phyloP scores from a whole-genome alignment of 2,113 vertebrate species.

The Tamias sibiricus region DNA sequence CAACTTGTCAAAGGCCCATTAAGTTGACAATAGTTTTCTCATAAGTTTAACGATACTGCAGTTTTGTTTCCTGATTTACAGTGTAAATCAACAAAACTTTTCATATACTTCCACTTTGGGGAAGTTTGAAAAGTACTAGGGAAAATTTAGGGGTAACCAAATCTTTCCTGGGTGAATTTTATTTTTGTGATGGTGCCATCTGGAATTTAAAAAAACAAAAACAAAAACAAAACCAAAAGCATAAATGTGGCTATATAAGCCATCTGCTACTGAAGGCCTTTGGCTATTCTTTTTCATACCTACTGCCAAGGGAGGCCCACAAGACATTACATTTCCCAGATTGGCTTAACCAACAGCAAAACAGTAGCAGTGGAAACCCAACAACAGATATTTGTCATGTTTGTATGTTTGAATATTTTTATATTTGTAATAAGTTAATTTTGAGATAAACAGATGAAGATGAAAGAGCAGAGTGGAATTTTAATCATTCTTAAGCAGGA shows the following conservation, averaged over 20 bases:
- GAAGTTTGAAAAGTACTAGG: neutral
- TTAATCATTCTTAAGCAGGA: conserved; percentile 81
- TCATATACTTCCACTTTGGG: conserved; percentile 24
- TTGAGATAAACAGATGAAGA: conserved; percentile 80
- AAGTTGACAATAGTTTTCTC: neutral
- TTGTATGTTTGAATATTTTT: conserved; percentile 43
- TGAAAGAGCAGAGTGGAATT: conserved; percentile 80
- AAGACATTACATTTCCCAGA: neutral
- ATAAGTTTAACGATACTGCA: neutral
- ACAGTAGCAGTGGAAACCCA: conserved; percentile 36
- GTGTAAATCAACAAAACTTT: no score
- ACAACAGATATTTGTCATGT: neutral
- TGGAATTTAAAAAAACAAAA: conserved; percentile 26
- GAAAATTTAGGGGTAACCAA: neutral
- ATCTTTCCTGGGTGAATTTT: conserved; percentile 34
- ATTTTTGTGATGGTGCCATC: conserved; percentile 24
- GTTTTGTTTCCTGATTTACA: conserved; percentile 50
- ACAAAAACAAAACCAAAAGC: neutral
- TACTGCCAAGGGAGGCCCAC: conserved; percentile 41
- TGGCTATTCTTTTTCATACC: neutral
- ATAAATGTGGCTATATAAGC: neutral
- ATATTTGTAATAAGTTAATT: conserved; percentile 55
- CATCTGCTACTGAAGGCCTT: conserved; percentile 16
- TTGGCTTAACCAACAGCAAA: neutral
- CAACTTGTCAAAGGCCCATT: neutral